Base-by-base conservation (phyloP, 1,140 invertebrate genomes). In the Musca domestica region DNA sequence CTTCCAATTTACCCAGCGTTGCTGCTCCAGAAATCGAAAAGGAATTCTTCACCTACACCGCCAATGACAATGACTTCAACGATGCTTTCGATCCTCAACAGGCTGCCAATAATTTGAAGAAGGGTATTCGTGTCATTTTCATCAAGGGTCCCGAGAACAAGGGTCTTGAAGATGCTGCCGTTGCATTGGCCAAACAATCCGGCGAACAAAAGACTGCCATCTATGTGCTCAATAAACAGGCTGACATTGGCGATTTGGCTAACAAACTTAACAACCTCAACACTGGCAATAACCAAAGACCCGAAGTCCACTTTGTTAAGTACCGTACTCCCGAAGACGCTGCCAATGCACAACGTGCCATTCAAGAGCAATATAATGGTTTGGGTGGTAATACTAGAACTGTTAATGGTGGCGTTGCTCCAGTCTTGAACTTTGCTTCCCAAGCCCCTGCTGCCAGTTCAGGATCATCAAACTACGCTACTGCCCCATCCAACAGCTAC, bases 61-160 rank as follows among this genome's bases (percentile, higher is more conserved):
- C 77, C 9, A 76, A 76, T 1, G 78, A 81, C 54, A 71, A 73
- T 12, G 78, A 75, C 17, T 77, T 72, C 20, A 74, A 77, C 51
- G 76, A 78, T 17, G 71, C 63, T n/a, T 66, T 30, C 14, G 72
- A 67, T 23, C 61, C 70, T 5, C 22, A 69, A 17, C 72, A 74
- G 3, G 17, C 75, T 66, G 73, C 71, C 7, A 72, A 71, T 4
- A 84, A 87, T 4, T 82, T 90, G 65, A 90, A 91, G 80, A 91
- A 92, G 72, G 90, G 92, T 81, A 91, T 92, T 84, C 92, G 92
- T 74, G 93, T 93, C 74, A 91, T 94, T 76, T 92, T 93, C 87
- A 92, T 93, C 77, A 91, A 92, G 84, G 89, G 91, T 12, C 91
- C 91, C 17, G 77, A 80, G 30, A 79, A 75, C 58, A 87, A 89